Evolutionary conservation across 53 echinoderm and acorn worm species (phyloP), one percentile per base, ranked within the genome.

Genomic region (Paracentrotus lividus): DNA sequence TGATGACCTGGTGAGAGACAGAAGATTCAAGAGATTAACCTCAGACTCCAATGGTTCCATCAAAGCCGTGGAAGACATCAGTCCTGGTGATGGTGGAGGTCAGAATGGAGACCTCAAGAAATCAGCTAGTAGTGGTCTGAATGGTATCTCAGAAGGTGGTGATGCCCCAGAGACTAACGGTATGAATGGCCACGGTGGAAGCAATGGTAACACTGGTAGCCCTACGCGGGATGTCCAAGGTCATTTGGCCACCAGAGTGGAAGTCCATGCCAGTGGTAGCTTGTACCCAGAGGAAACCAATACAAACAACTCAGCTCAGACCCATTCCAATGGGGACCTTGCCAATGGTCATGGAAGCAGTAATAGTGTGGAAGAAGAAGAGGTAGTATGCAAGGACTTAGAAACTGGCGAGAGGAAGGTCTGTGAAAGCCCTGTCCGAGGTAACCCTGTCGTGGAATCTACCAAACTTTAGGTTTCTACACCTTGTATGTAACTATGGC

Each of bases 1-100:
- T 29, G 78, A 94, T n/a, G 91, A 94, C 54, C 93, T 97, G 32
- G 55, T 94, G 14, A 66, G 85, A 45, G 97, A 97, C 36, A 53
- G 94, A n/a, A 94, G 93, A 90, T 92, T 90, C 93, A 93, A 93
- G 75, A 85, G 94, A 21, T 42, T 92, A 42, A 49, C 92, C 20
- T 89, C 95, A 3, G 93, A 65, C 34, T 52, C 91, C 20, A 91
- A 91, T 51, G 91, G 91, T 34, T 91, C 91, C 3, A 36, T 91
- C 75, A 49, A 29, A 29, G 91, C 72, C 55, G 54, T 75, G 20
- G 51, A 36, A 6, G 91, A 91, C 12, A 8, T 27, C 20, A 20
- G 16, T 7, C 34, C 32, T n/a, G 76, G 27, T 7, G 32, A 34
- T 75, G 52, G 32, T 10, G 51, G 76, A 9, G 91, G 76, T 38